Evolutionary conservation across 1,140 invertebrate genomes (phyloP).

Genomic region (Trichonephila clavipes): DNA sequence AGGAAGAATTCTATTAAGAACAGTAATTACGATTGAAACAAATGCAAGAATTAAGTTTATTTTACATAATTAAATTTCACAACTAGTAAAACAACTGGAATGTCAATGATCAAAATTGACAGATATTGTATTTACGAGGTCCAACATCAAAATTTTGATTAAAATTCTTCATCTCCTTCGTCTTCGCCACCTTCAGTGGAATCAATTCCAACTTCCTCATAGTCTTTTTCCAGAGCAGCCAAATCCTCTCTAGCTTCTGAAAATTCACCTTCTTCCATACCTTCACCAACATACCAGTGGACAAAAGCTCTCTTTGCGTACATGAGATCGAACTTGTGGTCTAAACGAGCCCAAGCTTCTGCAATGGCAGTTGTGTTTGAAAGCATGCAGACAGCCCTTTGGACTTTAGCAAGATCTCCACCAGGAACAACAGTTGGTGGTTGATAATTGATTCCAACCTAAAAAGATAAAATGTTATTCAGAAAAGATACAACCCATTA

Average conservation of each 20-base stretch:
- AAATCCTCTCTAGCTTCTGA: constrained; percentile 85
- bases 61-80: not conserved
- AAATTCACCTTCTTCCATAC: constrained; percentile 80
- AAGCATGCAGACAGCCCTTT: constrained; percentile 91
- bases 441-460: constrained; percentile 88
- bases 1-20: no score
- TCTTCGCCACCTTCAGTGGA: constrained; percentile 82
- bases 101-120: not conserved
- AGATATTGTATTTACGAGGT: not conserved
- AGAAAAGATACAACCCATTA: no score
- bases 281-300: constrained; percentile 81
- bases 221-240: constrained; percentile 86
- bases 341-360: constrained; percentile 86
- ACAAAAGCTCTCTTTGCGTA: constrained; percentile 84
- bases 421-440: constrained; percentile 91
- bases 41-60: not conserved
- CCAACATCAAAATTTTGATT: not conserved
- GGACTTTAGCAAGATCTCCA: constrained; percentile 91
- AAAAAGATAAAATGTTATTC: not conserved
- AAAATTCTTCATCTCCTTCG: constrained; percentile 79
- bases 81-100: not conserved
- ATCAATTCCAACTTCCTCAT: constrained; percentile 86
- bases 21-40: not conserved
- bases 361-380: constrained; percentile 87
- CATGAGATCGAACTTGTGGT: constrained; percentile 85